Conservation (phyloP, 2,888 invertebrate genomes). For the Diachrysia chrysitis region DNA sequence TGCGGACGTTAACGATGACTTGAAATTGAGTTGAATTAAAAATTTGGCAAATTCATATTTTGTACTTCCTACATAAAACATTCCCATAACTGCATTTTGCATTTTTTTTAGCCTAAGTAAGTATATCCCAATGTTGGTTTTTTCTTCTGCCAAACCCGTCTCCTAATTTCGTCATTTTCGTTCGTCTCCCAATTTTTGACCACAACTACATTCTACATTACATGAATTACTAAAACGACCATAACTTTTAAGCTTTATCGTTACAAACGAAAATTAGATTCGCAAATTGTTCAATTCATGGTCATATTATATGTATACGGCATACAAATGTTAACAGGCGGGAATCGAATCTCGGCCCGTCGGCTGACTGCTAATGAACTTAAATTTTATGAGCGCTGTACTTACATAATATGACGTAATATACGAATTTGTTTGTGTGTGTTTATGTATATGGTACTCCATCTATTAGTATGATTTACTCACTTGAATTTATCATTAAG, state of each 20-base stretch:
- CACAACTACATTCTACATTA: background rate
- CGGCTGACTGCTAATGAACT: conserved; percentile 75
- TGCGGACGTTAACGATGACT: too few relatives aligned
- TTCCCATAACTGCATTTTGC: too few relatives aligned
- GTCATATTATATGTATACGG: conserved; percentile 62
- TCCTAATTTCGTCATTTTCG: too few relatives aligned
- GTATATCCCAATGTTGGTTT: too few relatives aligned
- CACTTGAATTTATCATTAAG: background rate
- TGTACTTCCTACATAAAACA: too few relatives aligned
- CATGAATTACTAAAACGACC: conserved; percentile 10
- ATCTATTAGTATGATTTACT: background rate
- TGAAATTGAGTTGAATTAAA: too few relatives aligned
- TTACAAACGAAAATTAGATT: conserved; percentile 52
- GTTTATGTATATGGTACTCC: background rate
- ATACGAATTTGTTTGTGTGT: conserved; percentile 25
- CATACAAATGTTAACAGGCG: conserved; percentile 70
- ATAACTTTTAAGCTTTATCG: conserved; percentile 18
- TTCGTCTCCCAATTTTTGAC: too few relatives aligned
- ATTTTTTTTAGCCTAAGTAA: too few relatives aligned
- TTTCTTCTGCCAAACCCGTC: too few relatives aligned
- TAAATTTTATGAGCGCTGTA: conserved; percentile 68
- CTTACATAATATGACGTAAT: conserved; percentile 74
- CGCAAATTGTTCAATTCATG: conserved; percentile 70
- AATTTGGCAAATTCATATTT: too few relatives aligned
- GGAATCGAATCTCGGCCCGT: conserved; percentile 68